Evolutionary conservation across 2,113 vertebrate genomes (phyloP).

Genomic region (Ceyx cyanopectus): DNA sequence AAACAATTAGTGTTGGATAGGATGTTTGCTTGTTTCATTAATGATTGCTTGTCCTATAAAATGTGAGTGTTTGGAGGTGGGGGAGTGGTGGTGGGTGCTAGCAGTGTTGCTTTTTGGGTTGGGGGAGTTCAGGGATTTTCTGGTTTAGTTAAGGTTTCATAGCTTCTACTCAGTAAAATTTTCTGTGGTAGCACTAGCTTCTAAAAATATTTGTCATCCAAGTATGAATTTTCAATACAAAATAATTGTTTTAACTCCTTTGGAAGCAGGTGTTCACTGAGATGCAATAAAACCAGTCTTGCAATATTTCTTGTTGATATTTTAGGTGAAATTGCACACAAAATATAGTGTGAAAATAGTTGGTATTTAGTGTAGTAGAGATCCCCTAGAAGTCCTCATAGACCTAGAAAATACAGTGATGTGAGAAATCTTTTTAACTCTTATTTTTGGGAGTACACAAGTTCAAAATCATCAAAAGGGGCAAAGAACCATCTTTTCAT

Average conservation of each 20-base stretch:
- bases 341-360: neutral
- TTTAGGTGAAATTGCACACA: neutral
- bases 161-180: neutral
- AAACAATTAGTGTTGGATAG: neutral
- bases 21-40: neutral
- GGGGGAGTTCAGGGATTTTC: neutral
- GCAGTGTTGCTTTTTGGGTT: neutral
- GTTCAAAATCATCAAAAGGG: neutral
- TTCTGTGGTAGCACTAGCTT: neutral
- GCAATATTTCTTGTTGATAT: neutral
- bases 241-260: neutral
- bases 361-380: neutral
- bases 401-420: neutral
- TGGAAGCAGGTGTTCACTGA: neutral
- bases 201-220: neutral
- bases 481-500: accelerated
- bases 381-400: neutral
- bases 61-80: neutral
- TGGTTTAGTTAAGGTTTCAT: neutral
- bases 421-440: neutral
- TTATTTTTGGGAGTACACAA: neutral
- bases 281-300: neutral
- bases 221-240: neutral
- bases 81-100: neutral
- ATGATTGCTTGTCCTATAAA: neutral